phyloP scores from a whole-genome alignment of 2,113 vertebrate species.

The Hystrix cristata region DNA sequence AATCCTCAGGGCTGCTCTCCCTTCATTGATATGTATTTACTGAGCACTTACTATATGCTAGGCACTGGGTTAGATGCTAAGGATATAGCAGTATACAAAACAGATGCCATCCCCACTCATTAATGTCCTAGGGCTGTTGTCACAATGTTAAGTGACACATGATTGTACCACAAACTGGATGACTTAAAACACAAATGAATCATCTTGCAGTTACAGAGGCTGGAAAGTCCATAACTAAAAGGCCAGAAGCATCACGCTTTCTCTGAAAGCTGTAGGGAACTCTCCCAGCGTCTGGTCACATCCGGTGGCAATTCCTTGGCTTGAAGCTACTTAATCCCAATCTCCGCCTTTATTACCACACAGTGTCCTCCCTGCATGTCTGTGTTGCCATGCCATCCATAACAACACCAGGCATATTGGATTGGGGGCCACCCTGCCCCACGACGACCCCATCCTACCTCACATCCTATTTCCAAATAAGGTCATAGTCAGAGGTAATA shows the following conservation, averaged over 20 bases:
- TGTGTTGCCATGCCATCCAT: background rate
- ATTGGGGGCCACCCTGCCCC: background rate
- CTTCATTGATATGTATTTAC: background rate
- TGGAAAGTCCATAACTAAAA: background rate
- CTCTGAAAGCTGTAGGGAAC: background rate
- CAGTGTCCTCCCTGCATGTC: background rate
- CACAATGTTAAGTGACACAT: background rate
- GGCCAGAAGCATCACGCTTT: background rate
- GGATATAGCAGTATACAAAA: background rate
- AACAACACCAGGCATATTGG: background rate
- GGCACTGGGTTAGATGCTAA: background rate
- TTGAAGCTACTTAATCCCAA: no score
- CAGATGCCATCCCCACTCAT: background rate
- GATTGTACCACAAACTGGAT: background rate
- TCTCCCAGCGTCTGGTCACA: background rate
- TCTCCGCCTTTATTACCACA: background rate
- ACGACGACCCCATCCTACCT: background rate
- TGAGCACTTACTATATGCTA: background rate
- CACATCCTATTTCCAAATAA: background rate
- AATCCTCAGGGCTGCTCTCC: background rate
- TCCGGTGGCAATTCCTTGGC: background rate
- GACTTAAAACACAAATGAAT: background rate
- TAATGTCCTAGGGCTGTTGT: background rate
- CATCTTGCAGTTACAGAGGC: background rate
- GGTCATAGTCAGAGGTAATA: background rate